Conservation (phyloP, 2,888 invertebrate genomes). For the Nowickia ferox region DNA sequence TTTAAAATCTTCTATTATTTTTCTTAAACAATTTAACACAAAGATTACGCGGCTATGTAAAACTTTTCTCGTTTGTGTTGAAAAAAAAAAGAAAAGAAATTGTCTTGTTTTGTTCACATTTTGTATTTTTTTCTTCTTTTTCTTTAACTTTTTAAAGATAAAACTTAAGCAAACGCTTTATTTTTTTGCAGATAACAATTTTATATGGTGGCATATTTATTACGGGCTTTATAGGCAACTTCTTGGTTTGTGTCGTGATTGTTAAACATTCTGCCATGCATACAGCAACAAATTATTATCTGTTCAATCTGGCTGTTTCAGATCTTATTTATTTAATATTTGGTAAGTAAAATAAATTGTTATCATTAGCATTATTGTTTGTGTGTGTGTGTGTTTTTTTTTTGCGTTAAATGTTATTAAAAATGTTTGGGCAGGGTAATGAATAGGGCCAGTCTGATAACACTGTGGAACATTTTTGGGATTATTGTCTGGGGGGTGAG, state of each 20-base stretch:
- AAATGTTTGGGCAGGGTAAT: neutral
- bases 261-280: slow-evolving; percentile 91
- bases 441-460: neutral
- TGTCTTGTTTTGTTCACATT: neutral
- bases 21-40: neutral
- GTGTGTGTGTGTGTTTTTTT: neutral
- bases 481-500: too few relatives aligned
- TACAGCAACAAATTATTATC: slow-evolving; percentile 95
- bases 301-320: slow-evolving; percentile 94
- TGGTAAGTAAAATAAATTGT: slow-evolving; percentile 86
- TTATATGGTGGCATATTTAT: slow-evolving; percentile 91
- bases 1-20: neutral
- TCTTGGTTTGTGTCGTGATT: slow-evolving; percentile 93
- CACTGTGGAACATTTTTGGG: too few relatives aligned
- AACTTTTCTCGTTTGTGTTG: neutral
- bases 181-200: slow-evolving; percentile 84
- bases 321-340: slow-evolving; percentile 91
- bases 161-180: slow-evolving; percentile 1
- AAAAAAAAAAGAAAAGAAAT: neutral
- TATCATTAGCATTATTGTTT: slow-evolving; percentile 17
- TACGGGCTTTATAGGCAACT: slow-evolving; percentile 92
- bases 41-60: neutral
- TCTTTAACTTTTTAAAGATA: neutral
- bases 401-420: neutral
- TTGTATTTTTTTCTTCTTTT: neutral